Conservation (phyloP, 2,113 vertebrate species). For the Aegithalos caudatus region DNA sequence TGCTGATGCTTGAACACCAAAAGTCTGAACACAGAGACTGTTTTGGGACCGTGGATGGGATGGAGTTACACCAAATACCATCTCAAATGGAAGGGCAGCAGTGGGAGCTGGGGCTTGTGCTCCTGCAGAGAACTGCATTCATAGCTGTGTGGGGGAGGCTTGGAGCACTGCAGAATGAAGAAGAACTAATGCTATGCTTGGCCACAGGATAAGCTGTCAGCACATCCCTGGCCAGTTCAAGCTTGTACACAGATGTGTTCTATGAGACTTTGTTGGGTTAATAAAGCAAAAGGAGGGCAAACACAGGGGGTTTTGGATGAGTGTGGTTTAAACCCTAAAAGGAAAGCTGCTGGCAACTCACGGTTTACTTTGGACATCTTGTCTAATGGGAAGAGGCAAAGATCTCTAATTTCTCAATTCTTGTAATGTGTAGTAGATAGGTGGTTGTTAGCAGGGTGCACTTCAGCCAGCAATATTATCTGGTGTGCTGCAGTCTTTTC, state of each 20-base stretch:
- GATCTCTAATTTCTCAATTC: neutral
- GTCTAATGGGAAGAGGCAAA: neutral
- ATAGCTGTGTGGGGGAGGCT: neutral
- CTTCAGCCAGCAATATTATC: neutral
- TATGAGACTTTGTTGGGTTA: neutral
- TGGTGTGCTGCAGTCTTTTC: neutral
- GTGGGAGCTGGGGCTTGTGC: neutral
- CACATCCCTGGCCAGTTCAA: accelerated
- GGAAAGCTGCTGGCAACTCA: neutral
- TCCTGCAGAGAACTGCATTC: neutral
- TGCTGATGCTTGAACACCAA: neutral
- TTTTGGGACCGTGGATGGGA: neutral
- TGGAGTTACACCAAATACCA: neutral
- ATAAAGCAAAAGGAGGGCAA: neutral
- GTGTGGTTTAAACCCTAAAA: neutral
- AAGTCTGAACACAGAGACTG: neutral
- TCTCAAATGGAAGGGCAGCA: neutral
- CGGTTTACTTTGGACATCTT: neutral
- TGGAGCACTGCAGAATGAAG: neutral
- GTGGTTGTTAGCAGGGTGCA: neutral
- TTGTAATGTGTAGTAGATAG: neutral
- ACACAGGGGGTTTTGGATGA: neutral
- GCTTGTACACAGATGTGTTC: neutral
- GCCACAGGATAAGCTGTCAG: neutral
- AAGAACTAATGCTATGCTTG: neutral